Evolutionary conservation across 2,797 vertebrate species (phyloP).

Genomic region (Furcifer pardalis): DNA sequence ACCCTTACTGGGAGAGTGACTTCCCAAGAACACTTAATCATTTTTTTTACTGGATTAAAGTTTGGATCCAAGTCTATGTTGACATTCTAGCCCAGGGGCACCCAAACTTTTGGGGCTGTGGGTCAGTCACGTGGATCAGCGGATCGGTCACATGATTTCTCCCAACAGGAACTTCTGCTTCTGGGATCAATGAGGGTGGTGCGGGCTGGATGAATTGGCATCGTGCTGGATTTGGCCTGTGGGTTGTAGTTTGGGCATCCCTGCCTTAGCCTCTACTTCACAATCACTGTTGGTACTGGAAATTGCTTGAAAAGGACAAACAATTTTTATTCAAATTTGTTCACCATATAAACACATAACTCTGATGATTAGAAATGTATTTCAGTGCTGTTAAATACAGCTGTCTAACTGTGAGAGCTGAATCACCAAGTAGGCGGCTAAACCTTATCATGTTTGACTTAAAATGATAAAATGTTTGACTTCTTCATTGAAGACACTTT

Average conservation of each 20-base stretch:
- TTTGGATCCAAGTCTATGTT: not conserved
- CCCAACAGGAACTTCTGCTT: no score
- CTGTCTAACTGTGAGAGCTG: not conserved
- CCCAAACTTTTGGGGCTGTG: no score
- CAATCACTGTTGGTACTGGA: not conserved
- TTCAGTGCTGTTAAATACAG: constrained; percentile 1
- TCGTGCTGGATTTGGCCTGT: no score
- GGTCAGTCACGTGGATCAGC: no score
- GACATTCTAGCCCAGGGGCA: no score
- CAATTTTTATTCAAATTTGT: constrained; percentile 10
- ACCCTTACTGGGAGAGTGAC: not conserved
- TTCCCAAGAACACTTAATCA: not conserved
- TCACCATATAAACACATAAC: not conserved
- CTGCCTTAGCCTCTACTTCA: not conserved
- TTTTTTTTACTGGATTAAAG: not conserved
- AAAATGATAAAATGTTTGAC: constrained; percentile 54
- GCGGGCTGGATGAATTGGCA: no score
- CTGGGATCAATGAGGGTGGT: no score
- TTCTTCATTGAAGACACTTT: constrained; percentile 70
- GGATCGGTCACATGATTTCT: no score
- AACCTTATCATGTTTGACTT: constrained; percentile 14
- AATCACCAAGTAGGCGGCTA: not conserved
- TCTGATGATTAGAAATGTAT: constrained; percentile 1
- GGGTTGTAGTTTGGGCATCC: no score
- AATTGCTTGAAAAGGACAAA: not conserved